Evolutionary conservation across 92 coral and sea anemone species (phyloP).

Genomic region (Nematostella vectensis): DNA sequence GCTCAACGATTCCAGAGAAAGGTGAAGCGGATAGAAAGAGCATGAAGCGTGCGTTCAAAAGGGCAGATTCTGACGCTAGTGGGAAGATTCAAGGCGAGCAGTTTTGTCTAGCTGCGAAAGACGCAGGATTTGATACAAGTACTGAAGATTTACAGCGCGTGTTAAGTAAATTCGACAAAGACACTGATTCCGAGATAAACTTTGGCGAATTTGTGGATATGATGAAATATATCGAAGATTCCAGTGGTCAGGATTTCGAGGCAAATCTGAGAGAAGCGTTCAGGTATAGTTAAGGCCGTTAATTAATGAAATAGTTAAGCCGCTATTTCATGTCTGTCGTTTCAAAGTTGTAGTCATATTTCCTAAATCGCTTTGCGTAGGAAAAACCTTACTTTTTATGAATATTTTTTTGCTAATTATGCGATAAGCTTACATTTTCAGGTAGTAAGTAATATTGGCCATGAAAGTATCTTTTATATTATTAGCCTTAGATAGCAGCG

Average conservation of each 20-base stretch:
- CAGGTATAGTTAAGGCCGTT: no score
- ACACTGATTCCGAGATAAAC: conserved; percentile 47
- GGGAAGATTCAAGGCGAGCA: conserved; percentile 47
- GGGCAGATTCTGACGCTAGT: conserved; percentile 47
- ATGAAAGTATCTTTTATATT: no score
- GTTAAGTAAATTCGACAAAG: conserved; percentile 46
- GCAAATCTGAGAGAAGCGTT: conserved; percentile 64
- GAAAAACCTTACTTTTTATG: no score
- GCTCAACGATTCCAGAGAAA: conserved; percentile 1
- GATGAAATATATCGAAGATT: conserved; percentile 38
- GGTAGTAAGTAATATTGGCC: no score
- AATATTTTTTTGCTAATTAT: no score
- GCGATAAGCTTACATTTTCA: no score
- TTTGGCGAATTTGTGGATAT: conserved; percentile 62
- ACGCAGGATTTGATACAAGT: conserved; percentile 43
- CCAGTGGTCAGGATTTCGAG: conserved; percentile 35
- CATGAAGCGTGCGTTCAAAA: conserved; percentile 39
- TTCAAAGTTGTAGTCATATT: no score
- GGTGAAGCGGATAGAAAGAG: not conserved
- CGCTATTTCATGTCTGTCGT: no score
- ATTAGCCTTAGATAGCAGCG: no score
- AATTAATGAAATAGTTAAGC: no score
- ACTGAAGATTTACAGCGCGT: conserved; percentile 33
- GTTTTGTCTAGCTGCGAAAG: conserved; percentile 53
- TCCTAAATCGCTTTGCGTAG: no score